Evolutionary conservation across 2,113 vertebrate genomes (phyloP), one percentile per base, ranked within the genome.

Genomic region (Cyprinodon variegatus): DNA sequence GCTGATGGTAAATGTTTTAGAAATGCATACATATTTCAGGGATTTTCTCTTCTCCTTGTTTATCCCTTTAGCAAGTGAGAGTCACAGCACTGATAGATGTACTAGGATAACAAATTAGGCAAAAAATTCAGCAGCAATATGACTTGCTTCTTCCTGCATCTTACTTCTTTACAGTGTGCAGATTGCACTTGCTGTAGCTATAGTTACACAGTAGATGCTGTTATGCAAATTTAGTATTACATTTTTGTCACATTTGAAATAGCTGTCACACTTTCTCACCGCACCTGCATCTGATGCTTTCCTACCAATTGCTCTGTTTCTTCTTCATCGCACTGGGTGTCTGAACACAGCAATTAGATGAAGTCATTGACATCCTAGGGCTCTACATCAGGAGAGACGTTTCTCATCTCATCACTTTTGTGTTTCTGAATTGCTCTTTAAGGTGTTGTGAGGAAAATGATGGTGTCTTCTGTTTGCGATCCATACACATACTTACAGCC

Each of bases 281-380:
- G 84, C 90, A 92, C 89, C 89, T 92, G 90, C 88, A 77, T 81
- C 78, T 78, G 57, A 74, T 78, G 78, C 46, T 74, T 87, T 74
- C 57, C 76, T 73, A 69, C 77, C 70, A 79, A 76, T 79, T 59
- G 41, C 68, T 73, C 72, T 65, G 76, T 65, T 71, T 64, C 78
- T 72, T 65, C 65, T 83, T 68, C 75, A 37, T 71, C 79, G 40
- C 86, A 70, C 72, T 45, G 82, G 80, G 86, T 70, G 82, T 86
- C 86, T 91, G 90, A 92, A 91, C 70, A 78, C 66, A 79, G 91
- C 89, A 90, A 93, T 94, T 91, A 94, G 86, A 77, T 77, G 39
- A 62, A 85, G 85, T 88, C 83, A 87, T 91, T 91, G 88, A 80
- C 88, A 89, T 89, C 86, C 83, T 67, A 75, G 78, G 80, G 83